phyloP scores from a whole-genome alignment of 2,797 vertebrate genomes.

The Loris lydekkerianus region DNA sequence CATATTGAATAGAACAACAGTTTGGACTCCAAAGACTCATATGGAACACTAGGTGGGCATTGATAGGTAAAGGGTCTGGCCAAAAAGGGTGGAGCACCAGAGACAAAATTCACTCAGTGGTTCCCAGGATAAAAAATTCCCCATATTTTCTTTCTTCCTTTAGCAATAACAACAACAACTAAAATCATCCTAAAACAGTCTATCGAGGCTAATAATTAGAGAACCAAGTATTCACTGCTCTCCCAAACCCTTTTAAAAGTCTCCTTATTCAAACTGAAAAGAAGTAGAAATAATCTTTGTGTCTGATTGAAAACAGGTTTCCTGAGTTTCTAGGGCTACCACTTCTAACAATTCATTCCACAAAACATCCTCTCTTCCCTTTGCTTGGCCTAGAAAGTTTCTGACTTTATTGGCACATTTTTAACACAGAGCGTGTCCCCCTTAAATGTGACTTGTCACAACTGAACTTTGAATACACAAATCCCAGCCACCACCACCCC shows the following conservation, averaged over 20 bases:
- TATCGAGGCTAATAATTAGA: constrained; percentile 67
- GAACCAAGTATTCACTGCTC: constrained; percentile 65
- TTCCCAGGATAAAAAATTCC: constrained; percentile 53
- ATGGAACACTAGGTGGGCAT: constrained; percentile 28
- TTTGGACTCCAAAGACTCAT: background rate
- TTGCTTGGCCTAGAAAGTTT: constrained; percentile 70
- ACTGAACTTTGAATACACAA: constrained; percentile 75
- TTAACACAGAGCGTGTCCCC: constrained; percentile 70
- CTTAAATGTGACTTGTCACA: constrained; percentile 77
- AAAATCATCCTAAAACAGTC: constrained; percentile 42
- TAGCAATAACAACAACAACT: background rate
- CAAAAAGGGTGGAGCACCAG: background rate
- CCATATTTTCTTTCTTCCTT: constrained; percentile 55
- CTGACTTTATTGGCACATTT: constrained; percentile 68
- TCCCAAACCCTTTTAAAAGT: constrained; percentile 37
- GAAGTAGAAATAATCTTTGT: constrained; percentile 76
- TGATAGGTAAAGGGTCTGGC: background rate
- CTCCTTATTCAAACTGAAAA: constrained; percentile 66
- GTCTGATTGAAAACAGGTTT: constrained; percentile 87
- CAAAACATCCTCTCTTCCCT: constrained; percentile 71
- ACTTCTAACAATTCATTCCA: constrained; percentile 71
- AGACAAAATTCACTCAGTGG: background rate
- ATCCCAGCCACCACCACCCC: background rate
- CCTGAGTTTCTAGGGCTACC: constrained; percentile 62
- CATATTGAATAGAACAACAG: background rate